A percentile compares a stretch with the other conserved stretches of the same genome.
phyloP scores from a whole-genome alignment of 2,888 invertebrate species.

The Eupithecia tripunctaria region DNA sequence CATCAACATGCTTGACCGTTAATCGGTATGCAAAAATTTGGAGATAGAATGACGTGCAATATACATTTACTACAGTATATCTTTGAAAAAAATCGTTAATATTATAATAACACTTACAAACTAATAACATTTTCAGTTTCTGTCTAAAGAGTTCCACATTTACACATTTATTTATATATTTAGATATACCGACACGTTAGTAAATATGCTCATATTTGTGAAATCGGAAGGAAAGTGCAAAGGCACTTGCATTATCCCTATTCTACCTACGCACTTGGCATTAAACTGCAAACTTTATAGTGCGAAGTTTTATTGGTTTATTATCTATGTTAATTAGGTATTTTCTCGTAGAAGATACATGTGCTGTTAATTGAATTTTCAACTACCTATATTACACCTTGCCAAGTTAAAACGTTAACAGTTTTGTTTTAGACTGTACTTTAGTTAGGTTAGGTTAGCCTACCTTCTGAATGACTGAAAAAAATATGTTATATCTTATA shows the following conservation, averaged over 20 bases:
- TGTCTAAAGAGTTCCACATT: too few relatives aligned
- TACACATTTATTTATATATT: too few relatives aligned
- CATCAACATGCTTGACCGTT: too few relatives aligned
- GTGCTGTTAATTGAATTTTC: background rate
- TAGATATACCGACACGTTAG: background rate
- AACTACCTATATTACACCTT: background rate
- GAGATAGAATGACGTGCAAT: too few relatives aligned
- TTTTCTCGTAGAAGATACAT: constrained; percentile 6
- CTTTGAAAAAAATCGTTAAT: too few relatives aligned
- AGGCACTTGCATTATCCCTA: background rate
- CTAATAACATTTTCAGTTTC: too few relatives aligned
- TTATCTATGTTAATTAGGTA: constrained; percentile 1
- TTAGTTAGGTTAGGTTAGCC: too few relatives aligned
- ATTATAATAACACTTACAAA: too few relatives aligned
- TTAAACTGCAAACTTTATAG: background rate
- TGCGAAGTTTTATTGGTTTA: background rate
- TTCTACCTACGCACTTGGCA: background rate
- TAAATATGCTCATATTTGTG: background rate
- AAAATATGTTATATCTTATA: too few relatives aligned
- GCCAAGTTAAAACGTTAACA: background rate
- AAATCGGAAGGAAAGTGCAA: constrained; percentile 3
- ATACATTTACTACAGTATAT: too few relatives aligned
- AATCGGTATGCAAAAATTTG: too few relatives aligned
- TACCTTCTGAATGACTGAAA: background rate
- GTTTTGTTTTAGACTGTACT: background rate